These are phyloP conservation scores for Gouania willdenowi DNA, from an alignment of 2,797 vertebrate genomes.

Conservation along the genomic window DNA sequence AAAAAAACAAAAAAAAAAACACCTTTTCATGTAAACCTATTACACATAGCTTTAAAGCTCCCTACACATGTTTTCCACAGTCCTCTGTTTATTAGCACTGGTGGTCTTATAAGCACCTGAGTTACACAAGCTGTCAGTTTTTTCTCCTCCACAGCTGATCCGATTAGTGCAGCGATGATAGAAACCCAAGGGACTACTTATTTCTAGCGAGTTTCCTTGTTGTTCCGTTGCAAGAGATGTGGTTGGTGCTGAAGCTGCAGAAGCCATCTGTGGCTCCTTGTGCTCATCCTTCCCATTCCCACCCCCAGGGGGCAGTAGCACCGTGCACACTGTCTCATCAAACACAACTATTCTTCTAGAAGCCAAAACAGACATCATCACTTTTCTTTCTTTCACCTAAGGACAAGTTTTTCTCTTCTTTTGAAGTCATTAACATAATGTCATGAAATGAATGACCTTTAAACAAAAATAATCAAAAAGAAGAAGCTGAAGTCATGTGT, in stretches of 20 bases:
- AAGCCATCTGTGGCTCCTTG: constrained; percentile 46
- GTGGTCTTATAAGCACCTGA: constrained; percentile 44
- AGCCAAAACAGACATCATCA: constrained; percentile 15
- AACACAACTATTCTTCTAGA: constrained; percentile 29
- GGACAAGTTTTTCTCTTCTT: constrained; percentile 28
- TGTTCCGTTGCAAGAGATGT: constrained; percentile 46
- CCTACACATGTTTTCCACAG: constrained; percentile 24
- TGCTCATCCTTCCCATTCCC: constrained; percentile 8
- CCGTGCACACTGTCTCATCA: constrained; percentile 47
- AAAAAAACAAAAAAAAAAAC: background rate
- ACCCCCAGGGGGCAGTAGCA: constrained; percentile 71
- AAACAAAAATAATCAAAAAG: constrained; percentile 27
- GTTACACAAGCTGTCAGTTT: constrained; percentile 44
- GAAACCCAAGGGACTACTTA: constrained; percentile 56
- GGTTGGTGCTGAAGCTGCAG: constrained; percentile 47
- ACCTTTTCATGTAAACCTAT: background rate
- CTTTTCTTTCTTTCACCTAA: constrained; percentile 30
- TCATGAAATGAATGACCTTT: constrained; percentile 38
- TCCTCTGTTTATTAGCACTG: constrained; percentile 35
- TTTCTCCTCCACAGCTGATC: constrained; percentile 36
- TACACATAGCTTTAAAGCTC: constrained; percentile 2
- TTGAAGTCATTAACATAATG: constrained; percentile 43
- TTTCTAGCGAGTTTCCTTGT: constrained; percentile 44
- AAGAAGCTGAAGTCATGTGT: no score
- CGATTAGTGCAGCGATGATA: constrained; percentile 59